Evolutionary conservation across 2,113 vertebrate genomes (phyloP), one percentile per base, ranked within the genome.

Genomic region (Rana temporaria): DNA sequence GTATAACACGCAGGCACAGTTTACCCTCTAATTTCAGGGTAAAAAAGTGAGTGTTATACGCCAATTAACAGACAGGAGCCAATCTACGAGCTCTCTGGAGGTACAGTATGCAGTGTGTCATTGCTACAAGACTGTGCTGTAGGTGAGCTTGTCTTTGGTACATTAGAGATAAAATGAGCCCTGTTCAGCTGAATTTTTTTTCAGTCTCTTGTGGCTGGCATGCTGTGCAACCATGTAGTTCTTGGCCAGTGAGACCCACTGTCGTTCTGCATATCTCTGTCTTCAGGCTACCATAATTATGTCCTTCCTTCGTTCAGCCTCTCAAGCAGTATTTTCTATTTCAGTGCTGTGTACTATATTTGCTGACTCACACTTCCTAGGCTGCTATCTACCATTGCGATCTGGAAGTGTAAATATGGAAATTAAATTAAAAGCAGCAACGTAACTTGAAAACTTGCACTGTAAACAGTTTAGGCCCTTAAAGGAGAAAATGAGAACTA

Each of bases 111-210:
- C 66, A 30, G 57, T 76, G 32, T 68, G 63, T 30, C 32, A 3
- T 59, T 83, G 81, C 72, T 30, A n/a, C 59, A 64, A 64, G 53
- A 62, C 81, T 75, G 64, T 76, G 81, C 63, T 76, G 81, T 68
- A 76, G 72, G 81, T 83, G 71, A 83, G 64, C 62, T 75, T 38
- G 62, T 32, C 80, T 74, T 74, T 82, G 80, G 70, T 66, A 56
- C 59, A 42, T 82, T 55, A 42, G 17, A 76, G 72, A 83, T 75
- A 76, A 83, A 83, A 83, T 76, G 30, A 83, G 55, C 63, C 32
- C 65, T 83, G 68, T 83, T 83, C 81, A 82, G 67, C 71, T 57
- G 70, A 57, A 82, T 68, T 75, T 75, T 67, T 75, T 75, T 75
- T 59, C 32, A 75, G 81, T 76, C 71, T 59, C 72, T 52, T 15